A percentile compares a stretch with the other conserved stretches of the same genome.
phyloP scores from a whole-genome alignment of 1,140 invertebrate genomes.

The Aplysia californica region DNA sequence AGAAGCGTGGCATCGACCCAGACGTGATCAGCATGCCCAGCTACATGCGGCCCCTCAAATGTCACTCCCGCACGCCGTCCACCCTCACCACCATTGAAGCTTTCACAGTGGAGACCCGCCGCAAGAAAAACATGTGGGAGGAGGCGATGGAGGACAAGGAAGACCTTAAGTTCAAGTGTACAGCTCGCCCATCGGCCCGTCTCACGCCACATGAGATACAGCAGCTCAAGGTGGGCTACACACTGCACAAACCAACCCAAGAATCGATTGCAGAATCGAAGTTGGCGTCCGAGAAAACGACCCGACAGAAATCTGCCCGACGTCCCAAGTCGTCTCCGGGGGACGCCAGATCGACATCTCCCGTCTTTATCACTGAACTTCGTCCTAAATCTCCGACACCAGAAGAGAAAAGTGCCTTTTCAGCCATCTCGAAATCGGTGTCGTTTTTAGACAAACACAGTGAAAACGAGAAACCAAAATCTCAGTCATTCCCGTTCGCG shows the following conservation, averaged over 20 bases:
- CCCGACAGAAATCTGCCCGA: too few species aligned
- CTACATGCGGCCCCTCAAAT: slow-evolving; percentile 49
- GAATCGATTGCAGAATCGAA: too few species aligned
- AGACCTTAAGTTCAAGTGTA: slow-evolving; percentile 43
- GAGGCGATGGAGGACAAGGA: slow-evolving; percentile 41
- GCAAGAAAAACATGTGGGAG: slow-evolving; percentile 58
- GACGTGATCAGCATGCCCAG: slow-evolving; percentile 33
- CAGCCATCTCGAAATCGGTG: too few species aligned
- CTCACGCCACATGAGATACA: slow-evolving; percentile 42
- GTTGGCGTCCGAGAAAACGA: too few species aligned
- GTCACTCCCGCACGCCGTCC: slow-evolving; percentile 43
- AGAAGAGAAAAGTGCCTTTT: too few species aligned
- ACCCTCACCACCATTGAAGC: slow-evolving; percentile 55
- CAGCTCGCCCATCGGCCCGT: slow-evolving; percentile 43
- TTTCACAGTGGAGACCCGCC: slow-evolving; percentile 46
- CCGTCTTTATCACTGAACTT: too few species aligned
- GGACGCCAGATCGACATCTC: too few species aligned
- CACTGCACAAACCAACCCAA: slow-evolving; percentile 49
- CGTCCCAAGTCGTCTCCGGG: too few species aligned
- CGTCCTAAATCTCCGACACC: too few species aligned
- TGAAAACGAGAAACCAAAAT: too few species aligned
- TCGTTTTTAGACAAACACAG: too few species aligned
- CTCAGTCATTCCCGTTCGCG: too few species aligned
- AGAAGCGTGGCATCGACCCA: slow-evolving; percentile 31
- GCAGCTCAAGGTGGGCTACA: slow-evolving; percentile 47